Base-by-base conservation (phyloP, 2,888 invertebrate species). In the Nemotelus pantherinus region DNA sequence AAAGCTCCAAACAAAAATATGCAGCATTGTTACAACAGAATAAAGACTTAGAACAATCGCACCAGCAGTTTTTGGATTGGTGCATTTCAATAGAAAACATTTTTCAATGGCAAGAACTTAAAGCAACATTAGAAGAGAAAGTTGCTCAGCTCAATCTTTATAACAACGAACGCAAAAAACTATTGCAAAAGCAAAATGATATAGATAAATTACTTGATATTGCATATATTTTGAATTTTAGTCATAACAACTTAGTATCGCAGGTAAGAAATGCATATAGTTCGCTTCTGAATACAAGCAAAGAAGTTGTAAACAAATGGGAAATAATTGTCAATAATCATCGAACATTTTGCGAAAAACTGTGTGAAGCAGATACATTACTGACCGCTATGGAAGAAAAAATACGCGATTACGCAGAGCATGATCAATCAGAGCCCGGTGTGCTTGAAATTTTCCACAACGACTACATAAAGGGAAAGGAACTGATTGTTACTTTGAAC, bases 231-330 rank as follows among this genome's bases (percentile, higher is more conserved):
- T 88, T 98, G 76, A 94, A 94, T 0, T 94, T 94, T 0, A 95
- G 96, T 82, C 91, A 95, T 76, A 90, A 97, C 39, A 95, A 95
- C 4, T 88, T 96, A 75, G 93, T 96, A 41, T 93, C 95, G 0
- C 97, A 97, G 88, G 92, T 97, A n/a, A 95, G 94, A 81, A 94
- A 93, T 83, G 91, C 95, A 70, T 96, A 95, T 84, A 95, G 96
- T 85, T 90, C 93, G 77, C 87, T 96, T 47, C 93, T 93, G 83
- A 90, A 92, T 2, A 88, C 95, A 74, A 94, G 94, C 80, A 96
- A 96, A 86, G 95, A 96, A 85, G 93, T 94, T 0, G 92, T 95
- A 3, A 94, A 93, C 83, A 93, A 94, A 80, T 95, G 94, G 93
- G 93, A 94, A 81, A 92, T 91, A 82, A 88, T 96, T 77, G 94